Percentiles rank a stretch among this genome's conserved stretches.
Evolutionary conservation across 2,888 invertebrate genomes (phyloP).

Genomic region (Lepidocyrtinus sp.): DNA sequence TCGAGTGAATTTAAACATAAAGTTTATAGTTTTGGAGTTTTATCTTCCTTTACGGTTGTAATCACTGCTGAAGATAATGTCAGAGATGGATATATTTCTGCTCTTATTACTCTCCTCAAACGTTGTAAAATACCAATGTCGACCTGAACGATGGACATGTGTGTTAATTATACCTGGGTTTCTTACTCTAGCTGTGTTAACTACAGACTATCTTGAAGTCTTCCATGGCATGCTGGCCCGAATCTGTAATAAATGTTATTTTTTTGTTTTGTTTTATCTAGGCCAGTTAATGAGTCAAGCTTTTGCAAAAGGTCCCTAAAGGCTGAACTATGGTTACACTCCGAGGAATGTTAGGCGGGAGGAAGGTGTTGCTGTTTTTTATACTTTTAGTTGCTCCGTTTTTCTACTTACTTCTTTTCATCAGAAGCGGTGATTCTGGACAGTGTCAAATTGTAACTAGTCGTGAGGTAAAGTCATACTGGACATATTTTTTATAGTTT

Average conservation of each 20-base stretch:
- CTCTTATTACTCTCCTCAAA: constrained; percentile 16
- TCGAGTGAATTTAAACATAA: neutral
- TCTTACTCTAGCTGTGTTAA: no score
- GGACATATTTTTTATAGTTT: neutral
- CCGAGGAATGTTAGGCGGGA: constrained; percentile 66
- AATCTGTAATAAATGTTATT: neutral
- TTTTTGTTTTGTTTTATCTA: constrained; percentile 26
- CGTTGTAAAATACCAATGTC: no score
- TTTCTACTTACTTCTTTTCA: constrained; percentile 65
- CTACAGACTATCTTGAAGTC: no score
- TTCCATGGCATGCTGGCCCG: no score
- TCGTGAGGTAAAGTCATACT: constrained; percentile 65
- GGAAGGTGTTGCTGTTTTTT: constrained; percentile 63
- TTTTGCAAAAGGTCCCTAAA: constrained; percentile 34
- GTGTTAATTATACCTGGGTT: no score
- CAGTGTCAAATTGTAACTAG: constrained; percentile 69
- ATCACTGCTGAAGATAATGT: constrained; percentile 7
- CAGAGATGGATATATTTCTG: neutral
- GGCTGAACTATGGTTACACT: constrained; percentile 68
- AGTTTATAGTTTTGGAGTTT: neutral
- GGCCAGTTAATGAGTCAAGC: constrained; percentile 55
- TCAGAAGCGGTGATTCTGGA: constrained; percentile 65
- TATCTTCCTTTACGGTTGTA: neutral
- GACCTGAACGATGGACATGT: no score
- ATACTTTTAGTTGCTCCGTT: constrained; percentile 66